Percentiles rank a stretch among this genome's conserved stretches.
Conservation (phyloP, 2,888 invertebrate genomes). For the Heliconius charithonia region DNA sequence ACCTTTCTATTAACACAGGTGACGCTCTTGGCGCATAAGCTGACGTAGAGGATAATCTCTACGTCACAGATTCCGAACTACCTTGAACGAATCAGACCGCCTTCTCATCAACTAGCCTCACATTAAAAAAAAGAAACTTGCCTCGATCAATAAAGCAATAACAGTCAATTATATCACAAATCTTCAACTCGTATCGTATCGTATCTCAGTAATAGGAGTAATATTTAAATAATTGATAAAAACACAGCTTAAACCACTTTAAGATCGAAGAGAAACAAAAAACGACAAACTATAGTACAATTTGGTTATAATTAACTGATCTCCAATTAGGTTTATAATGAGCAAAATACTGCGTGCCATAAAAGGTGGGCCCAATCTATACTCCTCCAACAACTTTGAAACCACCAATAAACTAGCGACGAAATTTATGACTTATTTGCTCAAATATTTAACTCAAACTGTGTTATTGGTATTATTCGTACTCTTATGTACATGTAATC, state of each 20-base stretch:
- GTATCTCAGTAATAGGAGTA: not conserved
- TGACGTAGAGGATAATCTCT: no score
- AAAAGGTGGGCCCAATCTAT: slow-evolving; percentile 32
- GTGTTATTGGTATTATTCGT: slow-evolving; percentile 25
- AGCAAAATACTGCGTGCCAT: slow-evolving; percentile 24
- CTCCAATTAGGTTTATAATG: slow-evolving; percentile 22
- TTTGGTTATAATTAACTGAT: slow-evolving; percentile 18
- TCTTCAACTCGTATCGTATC: not conserved
- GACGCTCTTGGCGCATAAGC: no score
- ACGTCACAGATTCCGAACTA: no score
- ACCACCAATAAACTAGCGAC: slow-evolving; percentile 24
- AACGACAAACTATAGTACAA: not conserved
- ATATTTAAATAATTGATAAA: not conserved
- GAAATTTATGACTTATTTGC: slow-evolving; percentile 33
- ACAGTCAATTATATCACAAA: not conserved
- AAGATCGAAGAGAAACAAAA: not conserved
- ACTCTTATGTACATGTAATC: slow-evolving; percentile 25
- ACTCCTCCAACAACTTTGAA: slow-evolving; percentile 2
- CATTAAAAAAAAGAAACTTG: not conserved
- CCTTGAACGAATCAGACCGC: no score
- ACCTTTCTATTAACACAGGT: no score
- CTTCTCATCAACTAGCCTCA: not conserved
- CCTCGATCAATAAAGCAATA: not conserved
- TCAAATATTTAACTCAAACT: slow-evolving; percentile 40
- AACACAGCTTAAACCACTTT: not conserved